Evolutionary conservation across 2,113 vertebrate species (phyloP).

Genomic region (Coreoperca whiteheadi): DNA sequence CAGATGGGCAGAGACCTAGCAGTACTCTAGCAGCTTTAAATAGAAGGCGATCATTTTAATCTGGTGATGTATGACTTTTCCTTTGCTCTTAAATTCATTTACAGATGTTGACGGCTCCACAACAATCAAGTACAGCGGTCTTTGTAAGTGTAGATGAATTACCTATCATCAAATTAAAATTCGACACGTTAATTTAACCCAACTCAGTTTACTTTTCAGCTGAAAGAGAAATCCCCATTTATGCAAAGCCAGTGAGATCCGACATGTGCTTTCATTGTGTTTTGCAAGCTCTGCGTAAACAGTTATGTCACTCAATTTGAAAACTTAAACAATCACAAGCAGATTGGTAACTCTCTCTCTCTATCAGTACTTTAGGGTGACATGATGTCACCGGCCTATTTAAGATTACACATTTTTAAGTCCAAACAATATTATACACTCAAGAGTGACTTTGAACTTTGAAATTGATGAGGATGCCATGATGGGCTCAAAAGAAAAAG

Average conservation of each 20-base stretch:
- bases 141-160: background rate
- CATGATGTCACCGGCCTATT: background rate
- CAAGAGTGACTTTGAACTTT: background rate
- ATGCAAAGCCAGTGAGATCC: slow-evolving; percentile 21
- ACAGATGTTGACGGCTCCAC: background rate
- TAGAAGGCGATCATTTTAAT: background rate
- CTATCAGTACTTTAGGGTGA: background rate
- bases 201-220: slow-evolving; percentile 13
- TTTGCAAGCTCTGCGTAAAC: background rate
- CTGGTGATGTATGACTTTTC: background rate
- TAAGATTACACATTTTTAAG: background rate
- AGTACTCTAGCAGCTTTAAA: background rate
- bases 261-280: slow-evolving; percentile 8
- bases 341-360: slow-evolving; percentile 1
- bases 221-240: slow-evolving; percentile 13
- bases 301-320: background rate
- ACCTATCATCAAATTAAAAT: slow-evolving; percentile 15
- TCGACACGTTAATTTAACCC: slow-evolving; percentile 18
- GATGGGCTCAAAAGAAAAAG: slow-evolving; percentile 16
- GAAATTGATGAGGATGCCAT: slow-evolving; percentile 14
- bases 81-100: background rate
- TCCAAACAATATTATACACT: background rate
- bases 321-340: background rate
- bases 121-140: background rate
- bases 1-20: background rate